Conservation (phyloP, 2,113 vertebrate species). For the Harpagus bidentatus region DNA sequence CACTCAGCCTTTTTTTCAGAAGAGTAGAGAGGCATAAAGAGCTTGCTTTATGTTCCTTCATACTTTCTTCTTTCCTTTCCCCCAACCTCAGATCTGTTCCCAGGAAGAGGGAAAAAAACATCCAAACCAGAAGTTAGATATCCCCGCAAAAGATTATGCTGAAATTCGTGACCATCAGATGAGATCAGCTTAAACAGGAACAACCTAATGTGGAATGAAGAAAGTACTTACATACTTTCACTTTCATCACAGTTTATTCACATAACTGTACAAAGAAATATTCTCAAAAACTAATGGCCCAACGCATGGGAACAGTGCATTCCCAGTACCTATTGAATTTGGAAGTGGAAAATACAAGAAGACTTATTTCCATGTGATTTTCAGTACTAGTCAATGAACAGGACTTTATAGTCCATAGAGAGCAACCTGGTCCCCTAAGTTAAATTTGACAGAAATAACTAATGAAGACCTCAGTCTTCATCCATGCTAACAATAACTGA, state of each 20-base stretch:
- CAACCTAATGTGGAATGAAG: background rate
- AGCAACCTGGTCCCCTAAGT: background rate
- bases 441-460: background rate
- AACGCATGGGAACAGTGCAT: background rate
- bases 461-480: background rate
- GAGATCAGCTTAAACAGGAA: background rate
- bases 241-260: background rate
- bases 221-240: background rate
- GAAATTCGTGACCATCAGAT: background rate
- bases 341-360: background rate
- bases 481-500: background rate
- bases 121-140: background rate
- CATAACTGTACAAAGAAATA: background rate
- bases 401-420: fast-evolving
- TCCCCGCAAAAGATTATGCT: background rate
- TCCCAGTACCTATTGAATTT: background rate
- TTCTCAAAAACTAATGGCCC: background rate
- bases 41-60: background rate
- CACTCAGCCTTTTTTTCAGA: background rate
- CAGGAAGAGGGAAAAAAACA: fast-evolving
- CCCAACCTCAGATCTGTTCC: background rate
- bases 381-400: background rate
- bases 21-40: background rate
- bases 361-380: background rate
- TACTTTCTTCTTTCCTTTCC: background rate